These are phyloP conservation scores for Plutella xylostella DNA, from an alignment of 2,888 invertebrate genomes.

Conservation along the genomic window DNA sequence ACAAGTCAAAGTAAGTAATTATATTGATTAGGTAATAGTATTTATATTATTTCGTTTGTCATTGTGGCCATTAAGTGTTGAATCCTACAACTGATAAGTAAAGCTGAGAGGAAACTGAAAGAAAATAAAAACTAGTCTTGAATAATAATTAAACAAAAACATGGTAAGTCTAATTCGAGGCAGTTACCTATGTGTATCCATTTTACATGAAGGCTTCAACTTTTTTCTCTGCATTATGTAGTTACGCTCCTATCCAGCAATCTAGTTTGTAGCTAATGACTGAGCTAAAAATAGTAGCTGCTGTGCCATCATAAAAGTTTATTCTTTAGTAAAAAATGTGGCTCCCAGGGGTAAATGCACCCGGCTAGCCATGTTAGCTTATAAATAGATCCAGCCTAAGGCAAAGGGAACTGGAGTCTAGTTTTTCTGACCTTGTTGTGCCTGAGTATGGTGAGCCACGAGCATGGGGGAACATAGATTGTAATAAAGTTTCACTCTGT, in stretches of 20 bases:
- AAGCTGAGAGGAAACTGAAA: too few species aligned
- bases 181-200: too few species aligned
- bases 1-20: too few species aligned
- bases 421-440: slow-evolving; percentile 22
- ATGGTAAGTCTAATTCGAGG: too few species aligned
- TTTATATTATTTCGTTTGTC: too few species aligned
- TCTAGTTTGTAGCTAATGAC: slow-evolving; percentile 32
- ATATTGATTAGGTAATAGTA: too few species aligned
- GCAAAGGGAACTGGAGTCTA: slow-evolving; percentile 25
- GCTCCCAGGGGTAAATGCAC: slow-evolving; percentile 29
- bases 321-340: slow-evolving; percentile 28
- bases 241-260: slow-evolving; percentile 9
- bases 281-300: slow-evolving; percentile 29
- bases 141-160: too few species aligned
- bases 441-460: neutral
- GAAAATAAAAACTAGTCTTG: too few species aligned
- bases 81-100: too few species aligned
- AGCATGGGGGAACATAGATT: neutral
- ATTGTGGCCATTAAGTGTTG: too few species aligned
- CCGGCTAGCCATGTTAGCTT: slow-evolving; percentile 17
- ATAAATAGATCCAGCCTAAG: slow-evolving; percentile 27
- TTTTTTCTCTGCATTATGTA: slow-evolving; percentile 1
- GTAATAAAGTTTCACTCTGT: neutral
- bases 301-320: slow-evolving; percentile 26
- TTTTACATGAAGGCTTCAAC: too few species aligned